Conservation (phyloP, 2,888 invertebrate genomes). For the Dimorphilus gyrociliatus region DNA sequence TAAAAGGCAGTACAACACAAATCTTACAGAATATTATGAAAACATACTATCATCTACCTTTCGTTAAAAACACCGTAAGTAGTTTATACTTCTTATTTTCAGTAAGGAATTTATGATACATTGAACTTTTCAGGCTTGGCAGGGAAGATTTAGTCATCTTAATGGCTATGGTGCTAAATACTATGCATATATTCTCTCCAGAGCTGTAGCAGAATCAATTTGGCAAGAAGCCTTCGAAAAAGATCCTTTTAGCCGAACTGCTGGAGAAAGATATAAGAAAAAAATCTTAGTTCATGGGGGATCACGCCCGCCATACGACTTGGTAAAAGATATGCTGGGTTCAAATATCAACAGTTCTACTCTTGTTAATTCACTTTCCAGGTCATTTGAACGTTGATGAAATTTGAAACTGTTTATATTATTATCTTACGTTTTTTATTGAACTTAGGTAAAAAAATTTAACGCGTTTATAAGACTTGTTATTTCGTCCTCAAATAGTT, state of each 20-base stretch:
- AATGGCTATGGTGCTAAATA: conserved; percentile 97
- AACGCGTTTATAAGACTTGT: no score
- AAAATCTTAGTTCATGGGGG: conserved; percentile 73
- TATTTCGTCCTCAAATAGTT: no score
- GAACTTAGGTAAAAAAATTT: no score
- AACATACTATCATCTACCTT: conserved; percentile 67
- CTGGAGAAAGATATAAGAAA: conserved; percentile 59
- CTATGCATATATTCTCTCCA: conserved; percentile 87
- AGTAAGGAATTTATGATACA: no score
- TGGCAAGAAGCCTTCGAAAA: conserved; percentile 71
- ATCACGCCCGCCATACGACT: conserved; percentile 57
- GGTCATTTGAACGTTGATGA: no score
- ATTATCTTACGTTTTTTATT: no score
- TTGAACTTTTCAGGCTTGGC: conserved; percentile 57
- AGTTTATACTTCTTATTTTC: no score
- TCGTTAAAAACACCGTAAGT: conserved; percentile 64
- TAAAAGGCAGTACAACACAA: conserved; percentile 47
- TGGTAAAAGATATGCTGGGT: conserved; percentile 51
- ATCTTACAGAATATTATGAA: conserved; percentile 58
- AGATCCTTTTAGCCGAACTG: conserved; percentile 42
- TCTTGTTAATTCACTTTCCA: no score
- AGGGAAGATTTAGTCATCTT: conserved; percentile 81
- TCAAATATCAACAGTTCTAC: no score
- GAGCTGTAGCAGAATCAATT: conserved; percentile 76
- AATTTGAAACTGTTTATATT: no score